Evolutionary conservation across 2,113 vertebrate species (phyloP).

Genomic region (Psittacula cyanocephala): DNA sequence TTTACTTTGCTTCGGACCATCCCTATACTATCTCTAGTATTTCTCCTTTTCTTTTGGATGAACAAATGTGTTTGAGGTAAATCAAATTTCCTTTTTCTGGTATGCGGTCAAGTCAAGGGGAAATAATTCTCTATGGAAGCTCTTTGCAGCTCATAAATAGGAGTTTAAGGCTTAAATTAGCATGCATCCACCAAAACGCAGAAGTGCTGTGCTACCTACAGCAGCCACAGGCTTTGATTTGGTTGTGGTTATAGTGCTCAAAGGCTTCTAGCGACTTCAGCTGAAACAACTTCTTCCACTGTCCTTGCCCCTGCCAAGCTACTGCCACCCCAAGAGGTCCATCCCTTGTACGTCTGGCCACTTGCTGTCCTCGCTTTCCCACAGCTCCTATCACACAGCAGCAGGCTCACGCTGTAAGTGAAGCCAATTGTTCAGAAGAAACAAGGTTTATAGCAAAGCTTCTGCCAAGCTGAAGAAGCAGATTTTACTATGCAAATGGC

Average conservation of each 20-base stretch:
- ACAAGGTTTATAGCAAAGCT: not conserved
- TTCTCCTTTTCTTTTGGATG: not conserved
- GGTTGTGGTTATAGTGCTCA: not conserved
- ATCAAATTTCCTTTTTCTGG: not conserved
- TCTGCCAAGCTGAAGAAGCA: not conserved
- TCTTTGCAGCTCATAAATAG: not conserved
- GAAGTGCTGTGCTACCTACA: rapidly evolving
- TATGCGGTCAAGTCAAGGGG: not conserved
- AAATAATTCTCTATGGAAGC: not conserved
- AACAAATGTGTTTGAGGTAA: not conserved
- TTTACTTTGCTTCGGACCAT: not conserved
- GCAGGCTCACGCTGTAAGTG: not conserved
- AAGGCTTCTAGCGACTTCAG: not conserved
- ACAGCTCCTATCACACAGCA: not conserved
- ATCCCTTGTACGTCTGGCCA: not conserved
- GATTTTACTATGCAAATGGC: slow-evolving; percentile 20
- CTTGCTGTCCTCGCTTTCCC: not conserved
- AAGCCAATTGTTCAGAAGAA: not conserved
- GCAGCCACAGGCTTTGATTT: not conserved
- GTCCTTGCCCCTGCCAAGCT: not conserved
- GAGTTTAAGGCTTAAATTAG: not conserved
- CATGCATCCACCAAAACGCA: not conserved
- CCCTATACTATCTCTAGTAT: not conserved
- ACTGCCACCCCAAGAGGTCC: not conserved
- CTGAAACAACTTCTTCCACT: not conserved